Percentiles rank a stretch among this genome's conserved stretches.
Conservation (phyloP, 37 sponge, comb jelly and placozoan genomes). For the Diacarnus erythraeanus region DNA sequence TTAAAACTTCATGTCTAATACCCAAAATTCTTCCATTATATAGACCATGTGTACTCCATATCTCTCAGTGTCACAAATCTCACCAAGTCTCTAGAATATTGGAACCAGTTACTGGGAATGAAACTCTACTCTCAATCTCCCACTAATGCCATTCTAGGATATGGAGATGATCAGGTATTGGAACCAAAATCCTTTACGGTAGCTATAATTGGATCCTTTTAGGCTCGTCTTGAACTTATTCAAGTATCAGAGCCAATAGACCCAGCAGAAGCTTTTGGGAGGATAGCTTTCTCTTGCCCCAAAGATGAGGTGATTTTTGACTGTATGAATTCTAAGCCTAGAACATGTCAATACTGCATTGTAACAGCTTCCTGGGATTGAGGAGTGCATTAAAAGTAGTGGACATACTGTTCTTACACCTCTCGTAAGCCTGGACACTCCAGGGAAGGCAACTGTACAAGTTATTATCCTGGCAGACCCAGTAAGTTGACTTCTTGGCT, state of each 20-base stretch:
- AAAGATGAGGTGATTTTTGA: constrained; percentile 46
- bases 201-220: not conserved
- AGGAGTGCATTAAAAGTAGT: constrained; percentile 32
- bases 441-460: constrained; percentile 81
- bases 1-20: not conserved
- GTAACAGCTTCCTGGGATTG: constrained; percentile 55
- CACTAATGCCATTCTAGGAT: constrained; percentile 32
- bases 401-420: constrained; percentile 71
- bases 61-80: constrained; percentile 56
- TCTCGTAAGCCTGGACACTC: constrained; percentile 82
- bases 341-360: not conserved
- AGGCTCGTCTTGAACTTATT: constrained; percentile 56
- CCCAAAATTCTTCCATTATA: not conserved
- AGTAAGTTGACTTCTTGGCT: constrained; percentile 24
- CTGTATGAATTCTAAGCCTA: not conserved
- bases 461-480: constrained; percentile 86
- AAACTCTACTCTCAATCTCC: constrained; percentile 15
- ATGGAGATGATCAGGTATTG: constrained; percentile 57
- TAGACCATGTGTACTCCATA: constrained; percentile 59
- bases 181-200: not conserved
- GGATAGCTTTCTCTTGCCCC: constrained; percentile 84
- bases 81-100: constrained; percentile 49
- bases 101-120: constrained; percentile 64
- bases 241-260: constrained; percentile 45
- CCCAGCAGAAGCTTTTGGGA: constrained; percentile 77